A percentile compares a stretch with the other conserved stretches of the same genome.
Conservation (phyloP, 2,888 invertebrate species). For the Chrysomela aeneicollis region DNA sequence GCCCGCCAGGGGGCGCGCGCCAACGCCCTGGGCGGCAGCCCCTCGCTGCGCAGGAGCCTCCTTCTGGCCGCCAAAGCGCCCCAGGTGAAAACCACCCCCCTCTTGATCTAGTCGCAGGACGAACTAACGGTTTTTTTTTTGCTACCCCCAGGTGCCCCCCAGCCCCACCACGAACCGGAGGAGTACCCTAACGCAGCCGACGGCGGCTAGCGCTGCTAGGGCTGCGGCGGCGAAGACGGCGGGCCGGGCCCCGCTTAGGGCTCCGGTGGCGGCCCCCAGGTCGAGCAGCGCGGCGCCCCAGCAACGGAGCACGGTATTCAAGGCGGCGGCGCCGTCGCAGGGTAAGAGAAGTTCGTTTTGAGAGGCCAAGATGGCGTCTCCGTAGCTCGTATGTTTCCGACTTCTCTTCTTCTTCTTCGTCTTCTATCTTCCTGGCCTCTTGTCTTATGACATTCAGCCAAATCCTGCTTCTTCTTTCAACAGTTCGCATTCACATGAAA, state of each 20-base stretch:
- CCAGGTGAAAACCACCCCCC: neutral
- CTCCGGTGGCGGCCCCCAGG: constrained; percentile 23
- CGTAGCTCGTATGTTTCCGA: no score
- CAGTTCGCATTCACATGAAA: no score
- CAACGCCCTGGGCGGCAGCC: constrained; percentile 52
- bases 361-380: no score
- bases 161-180: constrained; percentile 63
- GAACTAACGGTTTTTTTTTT: neutral
- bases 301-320: neutral
- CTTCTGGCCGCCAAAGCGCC: constrained; percentile 63
- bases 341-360: no score
- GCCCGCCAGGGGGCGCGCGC: constrained; percentile 46
- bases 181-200: constrained; percentile 65
- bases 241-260: constrained; percentile 29
- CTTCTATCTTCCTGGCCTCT: no score
- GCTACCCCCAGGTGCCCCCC: constrained; percentile 60
- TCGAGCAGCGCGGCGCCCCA: constrained; percentile 14
- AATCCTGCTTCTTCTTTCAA: no score
- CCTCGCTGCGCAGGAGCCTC: constrained; percentile 63
- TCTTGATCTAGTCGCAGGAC: no score
- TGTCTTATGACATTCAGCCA: no score
- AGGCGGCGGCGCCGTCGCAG: neutral
- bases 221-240: constrained; percentile 54
- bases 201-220: constrained; percentile 68
- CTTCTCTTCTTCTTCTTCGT: no score